Conservation (phyloP, 1,140 invertebrate species). For the Drosophila willistoni region DNA sequence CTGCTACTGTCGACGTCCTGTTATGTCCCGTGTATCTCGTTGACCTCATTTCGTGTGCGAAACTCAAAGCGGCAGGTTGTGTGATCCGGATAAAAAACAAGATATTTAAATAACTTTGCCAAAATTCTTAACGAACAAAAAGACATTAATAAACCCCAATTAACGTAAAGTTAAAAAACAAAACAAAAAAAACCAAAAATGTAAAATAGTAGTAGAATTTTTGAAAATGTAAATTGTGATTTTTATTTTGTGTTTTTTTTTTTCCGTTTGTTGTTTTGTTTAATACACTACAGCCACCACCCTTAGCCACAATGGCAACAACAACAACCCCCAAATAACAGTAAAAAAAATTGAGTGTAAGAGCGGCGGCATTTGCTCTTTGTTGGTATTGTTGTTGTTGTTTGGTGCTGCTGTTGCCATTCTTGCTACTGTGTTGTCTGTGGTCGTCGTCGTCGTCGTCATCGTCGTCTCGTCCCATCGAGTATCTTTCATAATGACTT, state of each 20-base stretch:
- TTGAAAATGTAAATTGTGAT: not conserved
- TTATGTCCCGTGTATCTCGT: slow-evolving; percentile 71
- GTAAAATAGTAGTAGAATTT: not conserved
- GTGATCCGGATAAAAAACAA: slow-evolving; percentile 47
- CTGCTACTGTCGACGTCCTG: slow-evolving; percentile 37
- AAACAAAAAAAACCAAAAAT: not conserved
- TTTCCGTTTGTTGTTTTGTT: not conserved
- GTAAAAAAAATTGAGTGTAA: not conserved
- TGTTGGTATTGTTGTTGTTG: slow-evolving; percentile 38
- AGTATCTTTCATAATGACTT: slow-evolving; percentile 9
- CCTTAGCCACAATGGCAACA: slow-evolving; percentile 29
- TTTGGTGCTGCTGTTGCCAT: slow-evolving; percentile 28
- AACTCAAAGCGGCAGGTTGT: slow-evolving; percentile 79
- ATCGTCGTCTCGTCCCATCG: slow-evolving; percentile 4
- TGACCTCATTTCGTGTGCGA: slow-evolving; percentile 82
- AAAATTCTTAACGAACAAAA: slow-evolving; percentile 25
- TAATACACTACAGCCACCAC: not conserved
- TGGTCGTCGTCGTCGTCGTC: slow-evolving; percentile 40
- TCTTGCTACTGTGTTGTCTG: slow-evolving; percentile 59
- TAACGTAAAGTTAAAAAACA: not conserved
- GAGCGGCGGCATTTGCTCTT: slow-evolving; percentile 13
- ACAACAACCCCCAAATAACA: slow-evolving; percentile 22
- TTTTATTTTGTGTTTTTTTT: not conserved
- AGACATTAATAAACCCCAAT: slow-evolving; percentile 19
- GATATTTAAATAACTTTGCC: not conserved